Conservation (phyloP, 2,888 invertebrate species). For the Hyalella azteca region DNA sequence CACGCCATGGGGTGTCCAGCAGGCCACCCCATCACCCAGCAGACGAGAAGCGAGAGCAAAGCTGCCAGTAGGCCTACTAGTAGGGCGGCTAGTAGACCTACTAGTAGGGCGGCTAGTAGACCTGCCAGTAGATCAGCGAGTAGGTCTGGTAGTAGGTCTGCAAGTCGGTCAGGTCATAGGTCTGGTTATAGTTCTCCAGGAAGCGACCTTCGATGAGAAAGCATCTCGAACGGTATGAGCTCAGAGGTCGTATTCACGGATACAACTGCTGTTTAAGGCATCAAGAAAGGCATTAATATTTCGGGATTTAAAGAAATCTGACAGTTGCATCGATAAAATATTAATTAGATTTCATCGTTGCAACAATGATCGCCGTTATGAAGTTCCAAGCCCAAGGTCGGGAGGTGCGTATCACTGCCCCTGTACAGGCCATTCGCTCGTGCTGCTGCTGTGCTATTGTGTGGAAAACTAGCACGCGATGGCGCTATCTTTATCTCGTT, state of each 20-base stretch:
- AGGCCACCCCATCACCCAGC: constrained; percentile 45
- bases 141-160: constrained; percentile 58
- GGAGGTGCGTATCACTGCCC: constrained; percentile 33
- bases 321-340: no score
- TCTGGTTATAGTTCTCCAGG: constrained; percentile 58
- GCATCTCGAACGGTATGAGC: not conserved
- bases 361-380: no score
- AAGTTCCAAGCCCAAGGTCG: no score
- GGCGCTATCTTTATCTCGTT: constrained; percentile 22
- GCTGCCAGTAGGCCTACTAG: constrained; percentile 49
- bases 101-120: constrained; percentile 56
- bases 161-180: constrained; percentile 58
- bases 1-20: constrained; percentile 54
- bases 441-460: not conserved
- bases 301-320: no score
- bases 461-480: constrained; percentile 5
- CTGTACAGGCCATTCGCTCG: constrained; percentile 33
- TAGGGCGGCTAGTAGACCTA: constrained; percentile 55
- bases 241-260: no score
- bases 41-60: constrained; percentile 47
- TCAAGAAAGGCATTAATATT: no score
- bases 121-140: constrained; percentile 57
- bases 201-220: constrained; percentile 56
- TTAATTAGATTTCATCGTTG: no score
- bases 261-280: no score